These are phyloP conservation scores for Branchipolynoe longqiensis DNA, from an alignment of 2,888 invertebrate genomes.

Conservation along the genomic window DNA sequence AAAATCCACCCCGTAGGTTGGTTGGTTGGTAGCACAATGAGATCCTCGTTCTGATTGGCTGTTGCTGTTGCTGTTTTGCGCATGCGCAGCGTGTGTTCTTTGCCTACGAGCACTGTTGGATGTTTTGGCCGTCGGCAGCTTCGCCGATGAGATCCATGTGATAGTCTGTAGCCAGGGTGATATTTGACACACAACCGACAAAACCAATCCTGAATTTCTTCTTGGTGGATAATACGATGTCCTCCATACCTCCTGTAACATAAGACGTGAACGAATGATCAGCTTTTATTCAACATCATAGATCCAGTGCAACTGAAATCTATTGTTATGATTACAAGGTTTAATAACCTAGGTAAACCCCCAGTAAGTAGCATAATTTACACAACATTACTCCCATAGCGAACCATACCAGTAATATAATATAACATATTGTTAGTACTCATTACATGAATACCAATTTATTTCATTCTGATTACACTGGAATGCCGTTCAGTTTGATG, in stretches of 20 bases:
- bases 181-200: conserved; percentile 91
- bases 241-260: conserved; percentile 90
- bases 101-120: conserved; percentile 76
- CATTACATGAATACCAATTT: too few relatives aligned
- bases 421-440: too few relatives aligned
- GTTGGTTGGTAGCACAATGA: neutral
- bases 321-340: too few relatives aligned
- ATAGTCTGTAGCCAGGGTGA: conserved; percentile 90
- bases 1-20: neutral
- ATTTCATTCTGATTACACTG: too few relatives aligned
- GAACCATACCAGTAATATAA: too few relatives aligned
- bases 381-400: too few relatives aligned
- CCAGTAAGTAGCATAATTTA: too few relatives aligned
- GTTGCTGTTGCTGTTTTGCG: neutral
- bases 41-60: conserved; percentile 45
- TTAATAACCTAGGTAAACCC: too few relatives aligned
- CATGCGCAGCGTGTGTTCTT: neutral
- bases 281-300: too few relatives aligned
- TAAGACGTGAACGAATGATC: too few relatives aligned
- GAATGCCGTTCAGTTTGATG: too few relatives aligned
- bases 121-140: conserved; percentile 85
- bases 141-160: conserved; percentile 86
- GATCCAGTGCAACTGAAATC: too few relatives aligned
- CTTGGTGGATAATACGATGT: conserved; percentile 85
- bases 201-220: conserved; percentile 88